Percentiles rank a stretch among this genome's conserved stretches.
These are phyloP conservation scores for Patella ulyssiponensis DNA, from an alignment of 2,888 invertebrate genomes.

Conservation along the genomic window DNA sequence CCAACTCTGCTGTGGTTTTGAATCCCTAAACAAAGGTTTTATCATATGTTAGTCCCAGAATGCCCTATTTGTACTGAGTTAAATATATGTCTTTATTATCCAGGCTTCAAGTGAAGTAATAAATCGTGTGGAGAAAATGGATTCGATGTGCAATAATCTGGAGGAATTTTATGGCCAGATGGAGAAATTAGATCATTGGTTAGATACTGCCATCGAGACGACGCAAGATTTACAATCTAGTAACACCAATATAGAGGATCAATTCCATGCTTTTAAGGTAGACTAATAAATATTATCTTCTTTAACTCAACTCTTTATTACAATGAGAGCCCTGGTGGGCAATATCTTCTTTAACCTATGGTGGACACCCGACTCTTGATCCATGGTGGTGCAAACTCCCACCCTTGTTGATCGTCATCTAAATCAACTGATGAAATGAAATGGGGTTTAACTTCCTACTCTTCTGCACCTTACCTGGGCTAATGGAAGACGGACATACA, in stretches of 20 bases:
- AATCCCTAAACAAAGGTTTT: background rate
- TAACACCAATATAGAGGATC: constrained; percentile 49
- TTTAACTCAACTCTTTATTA: no score
- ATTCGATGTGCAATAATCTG: constrained; percentile 82
- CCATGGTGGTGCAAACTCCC: no score
- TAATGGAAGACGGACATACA: no score
- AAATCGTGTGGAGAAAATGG: constrained; percentile 73
- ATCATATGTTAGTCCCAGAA: background rate
- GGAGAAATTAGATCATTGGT: constrained; percentile 66
- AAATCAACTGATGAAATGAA: no score
- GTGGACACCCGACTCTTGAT: no score
- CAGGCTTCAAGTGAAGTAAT: constrained; percentile 59
- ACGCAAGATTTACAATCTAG: constrained; percentile 55
- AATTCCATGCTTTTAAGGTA: constrained; percentile 57
- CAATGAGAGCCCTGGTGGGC: no score
- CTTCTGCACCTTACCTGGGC: no score
- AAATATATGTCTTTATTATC: constrained; percentile 10
- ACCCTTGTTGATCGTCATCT: no score
- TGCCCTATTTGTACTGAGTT: no score
- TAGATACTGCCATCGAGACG: constrained; percentile 61
- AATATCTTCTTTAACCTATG: no score
- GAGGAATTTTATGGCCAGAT: constrained; percentile 85
- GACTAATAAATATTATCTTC: background rate
- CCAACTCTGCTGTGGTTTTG: background rate
- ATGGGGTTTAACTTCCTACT: no score